Percentiles rank a stretch among this genome's conserved stretches.
Conservation (phyloP, 2,113 vertebrate species). For the Hiodon alosoides region DNA sequence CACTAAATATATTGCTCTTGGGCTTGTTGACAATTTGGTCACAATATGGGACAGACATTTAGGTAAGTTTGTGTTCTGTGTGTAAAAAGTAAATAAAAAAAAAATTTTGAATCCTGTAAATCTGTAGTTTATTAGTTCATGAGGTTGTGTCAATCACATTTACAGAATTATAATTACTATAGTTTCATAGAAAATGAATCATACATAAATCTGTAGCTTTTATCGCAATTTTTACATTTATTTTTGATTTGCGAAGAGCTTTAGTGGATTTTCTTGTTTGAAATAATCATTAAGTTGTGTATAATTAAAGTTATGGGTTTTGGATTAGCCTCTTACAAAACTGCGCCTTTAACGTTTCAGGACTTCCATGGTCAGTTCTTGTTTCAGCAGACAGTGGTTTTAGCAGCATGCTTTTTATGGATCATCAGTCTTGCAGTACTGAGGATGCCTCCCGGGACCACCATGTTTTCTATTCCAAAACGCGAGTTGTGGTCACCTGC, state of each 20-base stretch:
- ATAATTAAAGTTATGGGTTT: background rate
- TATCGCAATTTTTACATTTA: no score
- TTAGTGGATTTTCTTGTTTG: background rate
- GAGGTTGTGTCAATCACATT: no score
- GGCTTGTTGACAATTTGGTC: constrained; percentile 64
- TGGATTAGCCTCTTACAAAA: background rate
- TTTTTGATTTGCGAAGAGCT: no score
- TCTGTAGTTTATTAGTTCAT: background rate
- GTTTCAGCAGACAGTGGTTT: constrained; percentile 55
- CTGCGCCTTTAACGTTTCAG: constrained; percentile 45
- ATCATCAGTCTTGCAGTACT: constrained; percentile 19
- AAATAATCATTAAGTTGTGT: background rate
- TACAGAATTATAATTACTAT: background rate
- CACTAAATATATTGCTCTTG: constrained; percentile 64
- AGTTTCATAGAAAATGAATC: background rate
- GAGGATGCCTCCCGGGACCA: constrained; percentile 20
- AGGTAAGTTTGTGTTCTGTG: constrained; percentile 53
- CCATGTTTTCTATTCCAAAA: constrained; percentile 23
- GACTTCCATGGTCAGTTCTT: constrained; percentile 62
- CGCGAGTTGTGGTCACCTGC: constrained; percentile 63
- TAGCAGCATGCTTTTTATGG: constrained; percentile 65
- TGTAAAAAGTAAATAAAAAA: no score
- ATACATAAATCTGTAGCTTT: background rate
- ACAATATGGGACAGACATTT: constrained; percentile 70
- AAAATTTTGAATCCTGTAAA: background rate